Percentiles rank a stretch among this genome's conserved stretches.
Conservation (phyloP, 1,140 invertebrate genomes). For the Hetaerina americana region DNA sequence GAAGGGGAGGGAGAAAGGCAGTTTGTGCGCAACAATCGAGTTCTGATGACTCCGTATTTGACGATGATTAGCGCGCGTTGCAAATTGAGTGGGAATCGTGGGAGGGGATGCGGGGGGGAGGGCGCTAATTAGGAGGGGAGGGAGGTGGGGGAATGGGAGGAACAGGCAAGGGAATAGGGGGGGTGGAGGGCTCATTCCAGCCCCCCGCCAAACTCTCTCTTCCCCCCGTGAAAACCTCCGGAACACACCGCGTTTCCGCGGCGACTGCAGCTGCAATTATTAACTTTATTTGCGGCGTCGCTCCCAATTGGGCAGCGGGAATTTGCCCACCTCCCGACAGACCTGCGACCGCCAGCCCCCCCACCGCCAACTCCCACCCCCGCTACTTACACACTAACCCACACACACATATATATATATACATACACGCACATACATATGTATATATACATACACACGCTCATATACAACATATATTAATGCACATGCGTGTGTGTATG, state of each 20-base stretch:
- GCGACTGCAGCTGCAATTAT: not conserved
- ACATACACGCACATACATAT: no score
- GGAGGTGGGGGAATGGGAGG: not conserved
- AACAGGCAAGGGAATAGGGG: not conserved
- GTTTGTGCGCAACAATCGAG: not conserved
- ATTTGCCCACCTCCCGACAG: no score
- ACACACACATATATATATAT: no score
- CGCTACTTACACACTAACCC: not conserved
- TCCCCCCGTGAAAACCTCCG: no score
- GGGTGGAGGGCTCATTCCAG: not conserved
- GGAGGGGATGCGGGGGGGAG: not conserved
- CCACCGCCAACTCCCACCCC: not conserved
- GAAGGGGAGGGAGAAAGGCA: no score
- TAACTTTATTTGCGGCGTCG: not conserved
- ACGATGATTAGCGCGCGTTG: not conserved
- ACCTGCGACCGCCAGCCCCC: not conserved
- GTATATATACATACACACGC: no score
- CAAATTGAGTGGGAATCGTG: not conserved
- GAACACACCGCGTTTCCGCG: no score
- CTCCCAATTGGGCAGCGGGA: not conserved
- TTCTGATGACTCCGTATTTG: not conserved
- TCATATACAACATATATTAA: no score
- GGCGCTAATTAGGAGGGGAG: no score
- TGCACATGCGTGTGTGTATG: no score
- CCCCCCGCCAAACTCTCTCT: not conserved